These are phyloP conservation scores for Ericerus pela DNA, from an alignment of 1,140 invertebrate species.

Conservation along the genomic window DNA sequence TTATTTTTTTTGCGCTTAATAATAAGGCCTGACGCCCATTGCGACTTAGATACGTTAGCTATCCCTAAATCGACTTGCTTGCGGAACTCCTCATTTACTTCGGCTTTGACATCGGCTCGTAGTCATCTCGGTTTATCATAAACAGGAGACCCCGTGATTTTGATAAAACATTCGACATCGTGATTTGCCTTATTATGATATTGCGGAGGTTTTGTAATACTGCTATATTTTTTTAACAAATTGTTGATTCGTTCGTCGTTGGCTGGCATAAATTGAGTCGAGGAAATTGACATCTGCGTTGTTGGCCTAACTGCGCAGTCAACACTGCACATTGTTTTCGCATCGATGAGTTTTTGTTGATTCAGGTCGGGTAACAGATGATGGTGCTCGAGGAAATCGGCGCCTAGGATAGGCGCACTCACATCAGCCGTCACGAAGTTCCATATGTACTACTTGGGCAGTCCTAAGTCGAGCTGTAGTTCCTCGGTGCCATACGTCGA, in stretches of 20 bases:
- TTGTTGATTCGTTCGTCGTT: too few relatives aligned
- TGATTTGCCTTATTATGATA: too few relatives aligned
- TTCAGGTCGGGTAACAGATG: not conserved
- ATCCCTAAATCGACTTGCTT: slow-evolving; percentile 24
- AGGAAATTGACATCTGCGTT: not conserved
- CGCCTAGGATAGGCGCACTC: not conserved
- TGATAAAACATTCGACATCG: too few relatives aligned
- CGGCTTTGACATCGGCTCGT: slow-evolving; percentile 20
- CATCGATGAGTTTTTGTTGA: too few relatives aligned
- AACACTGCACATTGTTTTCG: too few relatives aligned
- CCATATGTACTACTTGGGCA: not conserved
- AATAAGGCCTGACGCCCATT: slow-evolving; percentile 33
- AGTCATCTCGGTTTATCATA: too few relatives aligned
- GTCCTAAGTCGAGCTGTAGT: not conserved
- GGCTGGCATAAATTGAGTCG: too few relatives aligned
- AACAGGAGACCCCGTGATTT: too few relatives aligned
- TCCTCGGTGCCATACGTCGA: not conserved
- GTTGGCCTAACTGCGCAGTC: too few relatives aligned
- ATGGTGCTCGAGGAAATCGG: not conserved
- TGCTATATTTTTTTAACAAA: too few relatives aligned
- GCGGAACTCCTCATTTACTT: slow-evolving; percentile 24
- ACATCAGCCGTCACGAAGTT: slow-evolving; percentile 3
- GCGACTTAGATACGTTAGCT: slow-evolving; percentile 23
- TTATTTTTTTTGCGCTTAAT: slow-evolving; percentile 33
- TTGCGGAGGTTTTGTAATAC: too few relatives aligned